A percentile compares a stretch with the other conserved stretches of the same genome.
Evolutionary conservation across 2,888 invertebrate species (phyloP).

Genomic region (Blera fallax): DNA sequence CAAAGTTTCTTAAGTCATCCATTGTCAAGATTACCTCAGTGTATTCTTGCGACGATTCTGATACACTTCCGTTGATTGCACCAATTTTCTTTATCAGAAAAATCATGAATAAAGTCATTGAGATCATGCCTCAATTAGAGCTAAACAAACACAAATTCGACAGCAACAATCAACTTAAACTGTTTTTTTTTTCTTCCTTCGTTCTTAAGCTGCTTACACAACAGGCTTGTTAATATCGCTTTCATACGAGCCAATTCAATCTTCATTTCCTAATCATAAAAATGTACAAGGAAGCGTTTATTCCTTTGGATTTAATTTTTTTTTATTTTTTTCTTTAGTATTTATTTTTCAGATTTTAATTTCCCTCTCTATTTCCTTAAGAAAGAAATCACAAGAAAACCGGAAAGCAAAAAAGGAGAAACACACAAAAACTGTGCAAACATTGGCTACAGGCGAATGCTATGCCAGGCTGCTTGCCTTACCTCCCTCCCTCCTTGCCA

Average conservation of each 20-base stretch:
- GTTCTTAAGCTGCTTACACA: slow-evolving; percentile 17
- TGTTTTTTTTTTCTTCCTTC: not conserved
- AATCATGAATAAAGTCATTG: not conserved
- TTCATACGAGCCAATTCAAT: slow-evolving; percentile 56
- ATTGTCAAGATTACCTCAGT: too few species aligned
- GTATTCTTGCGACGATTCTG: too few species aligned
- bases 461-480: slow-evolving; percentile 3
- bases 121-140: slow-evolving; percentile 6
- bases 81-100: not conserved
- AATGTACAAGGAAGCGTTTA: slow-evolving; percentile 45
- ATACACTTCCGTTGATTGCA: too few species aligned
- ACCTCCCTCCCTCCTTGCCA: not conserved
- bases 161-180: slow-evolving; percentile 25
- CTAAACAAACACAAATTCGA: slow-evolving; percentile 12
- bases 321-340: slow-evolving; percentile 7
- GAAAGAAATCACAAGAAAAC: slow-evolving; percentile 36
- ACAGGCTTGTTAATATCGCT: slow-evolving; percentile 30
- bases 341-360: slow-evolving; percentile 67
- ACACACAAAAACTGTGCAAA: slow-evolving; percentile 51
- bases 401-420: slow-evolving; percentile 27
- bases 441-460: slow-evolving; percentile 48
- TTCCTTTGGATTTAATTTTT: slow-evolving; percentile 19
- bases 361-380: slow-evolving; percentile 54
- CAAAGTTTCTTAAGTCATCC: too few species aligned
- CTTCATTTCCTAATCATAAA: slow-evolving; percentile 57